A percentile compares a stretch with the other conserved stretches of the same genome.
Evolutionary conservation across 2,797 vertebrate species (phyloP).

Genomic region (Toxotes lorentzi): DNA sequence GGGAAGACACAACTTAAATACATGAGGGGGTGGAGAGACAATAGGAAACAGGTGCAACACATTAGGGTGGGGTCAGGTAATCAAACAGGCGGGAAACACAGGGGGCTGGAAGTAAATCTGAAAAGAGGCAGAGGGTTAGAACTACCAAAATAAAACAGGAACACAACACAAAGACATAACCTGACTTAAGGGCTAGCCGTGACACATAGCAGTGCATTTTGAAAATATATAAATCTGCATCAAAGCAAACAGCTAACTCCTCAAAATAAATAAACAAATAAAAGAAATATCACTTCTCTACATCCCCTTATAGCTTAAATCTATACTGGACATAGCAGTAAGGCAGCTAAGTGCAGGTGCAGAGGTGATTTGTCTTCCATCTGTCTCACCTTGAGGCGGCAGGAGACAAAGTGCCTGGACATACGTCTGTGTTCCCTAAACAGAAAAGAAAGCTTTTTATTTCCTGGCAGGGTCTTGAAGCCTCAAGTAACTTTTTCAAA

Average conservation of each 20-base stretch:
- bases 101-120: too few relatives aligned
- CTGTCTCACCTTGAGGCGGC: conserved; percentile 34
- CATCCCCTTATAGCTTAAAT: conserved; percentile 9
- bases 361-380: conserved; percentile 37
- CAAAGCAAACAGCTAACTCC: background rate
- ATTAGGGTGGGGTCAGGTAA: too few relatives aligned
- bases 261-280: background rate
- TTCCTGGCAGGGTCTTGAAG: conserved; percentile 36
- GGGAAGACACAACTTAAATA: too few relatives aligned
- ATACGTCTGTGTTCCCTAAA: conserved; percentile 22
- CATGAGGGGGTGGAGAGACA: too few relatives aligned
- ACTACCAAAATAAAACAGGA: too few relatives aligned
- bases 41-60: too few relatives aligned
- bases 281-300: background rate
- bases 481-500: conserved; percentile 30
- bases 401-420: conserved; percentile 28
- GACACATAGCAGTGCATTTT: too few relatives aligned
- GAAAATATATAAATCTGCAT: background rate
- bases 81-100: too few relatives aligned
- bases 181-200: too few relatives aligned
- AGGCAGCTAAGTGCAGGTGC: conserved; percentile 26
- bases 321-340: background rate
- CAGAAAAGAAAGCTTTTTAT: conserved; percentile 25
- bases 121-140: too few relatives aligned
- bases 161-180: too few relatives aligned